Evolutionary conservation across 2,888 invertebrate genomes (phyloP), one percentile per base, ranked within the genome.

Genomic region (Catocala fraxini): DNA sequence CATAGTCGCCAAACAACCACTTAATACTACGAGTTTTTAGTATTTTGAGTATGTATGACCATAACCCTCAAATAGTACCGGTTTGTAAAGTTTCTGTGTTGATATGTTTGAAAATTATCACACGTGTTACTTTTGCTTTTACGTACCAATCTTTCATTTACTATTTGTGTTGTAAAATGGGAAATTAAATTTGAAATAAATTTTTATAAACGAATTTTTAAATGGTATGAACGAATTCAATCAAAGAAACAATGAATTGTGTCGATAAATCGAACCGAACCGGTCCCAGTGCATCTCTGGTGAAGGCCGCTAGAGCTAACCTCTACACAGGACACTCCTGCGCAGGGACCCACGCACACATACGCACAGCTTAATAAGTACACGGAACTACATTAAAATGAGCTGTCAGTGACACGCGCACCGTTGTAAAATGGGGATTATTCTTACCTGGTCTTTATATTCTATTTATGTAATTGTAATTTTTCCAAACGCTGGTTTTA

Each of bases 291-390:
- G 88, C 93, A 90, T 86, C 90, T 86, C 91, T 92, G 90, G 90
- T 91, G 93, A 94, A 94, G 93, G 93, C 92, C 93, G 92, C 88
- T 85, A 83, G 85, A 89, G 83, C 79, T 88, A 88, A 89, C 89
- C 90, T 88, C 88, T 85, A 85, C 85, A 84, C 83, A 85, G 88
- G 89, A 87, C 89, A 89, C 85, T 89, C 88, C 84, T 85, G 89
- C 86, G 88, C 88, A 84, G 84, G 85, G 86, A 83, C 83, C 80
- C 84, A 85, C 85, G 78, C 89, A 82, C 87, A 88, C 89, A 83
- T 68, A 67, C 65, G 65, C 56, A 75, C 51, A 56, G 53, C 65
- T 79, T 71, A 73, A 77, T 83, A 80, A 71, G 70, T 73, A 79
- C 74, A 79, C 65, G 62, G 61, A 65, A 79, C 79, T 74, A 85